A percentile compares a stretch with the other conserved stretches of the same genome.
Evolutionary conservation across 2,888 invertebrate species (phyloP).

Genomic region (Octonoba sinensis): DNA sequence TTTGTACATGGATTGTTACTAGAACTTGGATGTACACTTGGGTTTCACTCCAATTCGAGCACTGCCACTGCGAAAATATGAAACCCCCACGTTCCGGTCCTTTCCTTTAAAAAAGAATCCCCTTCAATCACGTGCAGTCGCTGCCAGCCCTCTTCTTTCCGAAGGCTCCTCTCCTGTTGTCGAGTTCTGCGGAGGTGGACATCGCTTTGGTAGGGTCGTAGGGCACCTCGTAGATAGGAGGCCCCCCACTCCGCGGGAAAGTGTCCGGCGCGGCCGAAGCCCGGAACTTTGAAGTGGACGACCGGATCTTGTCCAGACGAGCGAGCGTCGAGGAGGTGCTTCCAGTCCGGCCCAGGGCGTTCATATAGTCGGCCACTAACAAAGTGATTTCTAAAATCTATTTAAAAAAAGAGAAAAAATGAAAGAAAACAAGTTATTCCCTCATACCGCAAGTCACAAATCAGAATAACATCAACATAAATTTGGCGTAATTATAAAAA

Average conservation of each 20-base stretch:
- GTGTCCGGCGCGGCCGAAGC: conserved; percentile 25
- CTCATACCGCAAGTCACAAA: too few relatives aligned
- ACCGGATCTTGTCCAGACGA: conserved; percentile 45
- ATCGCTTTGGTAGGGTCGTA: conserved; percentile 44
- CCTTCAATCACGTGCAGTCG: conserved; percentile 45
- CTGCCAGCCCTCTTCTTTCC: conserved; percentile 54
- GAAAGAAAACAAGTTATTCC: not conserved
- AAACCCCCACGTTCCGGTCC: too few relatives aligned
- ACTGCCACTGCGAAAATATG: too few relatives aligned
- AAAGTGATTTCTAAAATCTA: conserved; percentile 91
- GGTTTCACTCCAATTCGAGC: too few relatives aligned
- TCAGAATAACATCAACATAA: too few relatives aligned
- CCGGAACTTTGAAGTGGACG: conserved; percentile 37
- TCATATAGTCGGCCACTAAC: conserved; percentile 94
- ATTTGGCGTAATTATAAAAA: too few relatives aligned
- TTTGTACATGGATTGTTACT: too few relatives aligned
- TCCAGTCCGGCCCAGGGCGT: conserved; percentile 70
- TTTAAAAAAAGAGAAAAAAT: conserved; percentile 38
- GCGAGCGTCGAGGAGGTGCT: conserved; percentile 19
- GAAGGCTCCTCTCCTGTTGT: conserved; percentile 47
- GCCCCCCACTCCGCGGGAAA: conserved; percentile 10
- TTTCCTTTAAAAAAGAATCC: too few relatives aligned
- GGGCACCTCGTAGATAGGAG: conserved; percentile 6
- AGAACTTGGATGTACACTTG: too few relatives aligned
- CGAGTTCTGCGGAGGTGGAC: conserved; percentile 47